Evolutionary conservation across 2,888 invertebrate species (phyloP).

Genomic region (Tetranychus truncatus): DNA sequence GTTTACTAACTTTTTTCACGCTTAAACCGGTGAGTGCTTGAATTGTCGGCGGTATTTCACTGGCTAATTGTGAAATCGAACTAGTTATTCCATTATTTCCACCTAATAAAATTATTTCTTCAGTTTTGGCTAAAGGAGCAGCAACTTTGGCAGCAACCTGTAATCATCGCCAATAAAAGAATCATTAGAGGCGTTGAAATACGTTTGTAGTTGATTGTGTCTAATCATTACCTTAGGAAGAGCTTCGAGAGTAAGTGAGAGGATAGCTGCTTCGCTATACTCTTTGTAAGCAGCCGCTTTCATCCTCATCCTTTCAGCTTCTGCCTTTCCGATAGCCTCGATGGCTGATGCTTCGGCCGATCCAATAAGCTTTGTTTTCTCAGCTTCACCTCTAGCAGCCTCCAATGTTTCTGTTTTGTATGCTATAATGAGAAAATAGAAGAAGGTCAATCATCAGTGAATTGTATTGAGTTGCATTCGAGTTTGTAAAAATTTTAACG

Average conservation of each 20-base stretch:
- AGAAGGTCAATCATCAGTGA: neutral
- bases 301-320: constrained; percentile 83
- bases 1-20: constrained; percentile 46
- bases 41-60: constrained; percentile 76
- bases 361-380: constrained; percentile 72
- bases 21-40: constrained; percentile 86
- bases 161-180: neutral
- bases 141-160: constrained; percentile 90
- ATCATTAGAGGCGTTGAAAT: constrained; percentile 44
- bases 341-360: constrained; percentile 77
- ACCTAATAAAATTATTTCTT: constrained; percentile 82
- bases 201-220: neutral
- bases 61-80: constrained; percentile 53
- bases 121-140: constrained; percentile 85
- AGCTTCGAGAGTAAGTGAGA: constrained; percentile 75
- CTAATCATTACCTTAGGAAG: constrained; percentile 58
- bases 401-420: constrained; percentile 61
- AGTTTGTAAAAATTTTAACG: no score
- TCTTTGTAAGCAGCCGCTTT: constrained; percentile 87
- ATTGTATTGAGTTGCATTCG: no score
- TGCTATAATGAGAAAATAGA: neutral
- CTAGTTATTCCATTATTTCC: constrained; percentile 36
- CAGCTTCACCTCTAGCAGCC: constrained; percentile 75
- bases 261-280: constrained; percentile 87
- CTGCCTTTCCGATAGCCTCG: constrained; percentile 74